Conservation (phyloP, 1,140 invertebrate genomes). For the Metaphire vulgaris region DNA sequence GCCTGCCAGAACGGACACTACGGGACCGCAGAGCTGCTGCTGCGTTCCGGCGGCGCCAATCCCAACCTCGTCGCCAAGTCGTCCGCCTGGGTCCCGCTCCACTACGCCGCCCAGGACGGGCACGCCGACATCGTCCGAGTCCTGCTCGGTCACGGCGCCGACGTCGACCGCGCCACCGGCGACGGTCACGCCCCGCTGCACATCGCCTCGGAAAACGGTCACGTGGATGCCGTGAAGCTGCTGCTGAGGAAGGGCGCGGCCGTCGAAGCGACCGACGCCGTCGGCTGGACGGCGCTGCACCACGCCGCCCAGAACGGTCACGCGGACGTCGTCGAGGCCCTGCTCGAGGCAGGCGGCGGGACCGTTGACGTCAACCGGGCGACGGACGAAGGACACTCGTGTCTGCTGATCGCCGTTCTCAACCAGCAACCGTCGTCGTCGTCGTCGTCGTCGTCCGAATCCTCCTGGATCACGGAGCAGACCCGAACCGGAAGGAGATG, state of each 20-base stretch:
- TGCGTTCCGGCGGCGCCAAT: slow-evolving; percentile 38
- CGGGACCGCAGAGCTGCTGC: slow-evolving; percentile 16
- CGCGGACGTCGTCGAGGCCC: slow-evolving; percentile 47
- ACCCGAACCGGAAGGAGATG: no score
- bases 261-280: slow-evolving; percentile 1
- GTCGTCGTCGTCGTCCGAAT: slow-evolving; percentile 6
- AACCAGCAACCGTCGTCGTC: no score
- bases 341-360: no score
- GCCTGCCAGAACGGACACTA: slow-evolving; percentile 22
- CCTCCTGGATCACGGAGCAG: slow-evolving; percentile 18
- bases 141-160: slow-evolving; percentile 50
- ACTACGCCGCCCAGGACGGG: slow-evolving; percentile 25
- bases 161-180: slow-evolving; percentile 49
- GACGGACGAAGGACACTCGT: slow-evolving; percentile 24
- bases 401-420: slow-evolving; percentile 24
- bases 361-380: slow-evolving; percentile 15
- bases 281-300: slow-evolving; percentile 29
- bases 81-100: slow-evolving; percentile 23
- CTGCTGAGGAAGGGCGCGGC: slow-evolving; percentile 18
- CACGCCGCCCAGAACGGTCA: slow-evolving; percentile 36
- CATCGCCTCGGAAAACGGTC: slow-evolving; percentile 39
- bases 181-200: slow-evolving; percentile 47
- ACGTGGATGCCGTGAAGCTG: slow-evolving; percentile 49
- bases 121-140: slow-evolving; percentile 21
- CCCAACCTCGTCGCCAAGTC: slow-evolving; percentile 1